Evolutionary conservation across 2,797 vertebrate genomes (phyloP), one percentile per base, ranked within the genome.

Genomic region (Margarornis squamiger): DNA sequence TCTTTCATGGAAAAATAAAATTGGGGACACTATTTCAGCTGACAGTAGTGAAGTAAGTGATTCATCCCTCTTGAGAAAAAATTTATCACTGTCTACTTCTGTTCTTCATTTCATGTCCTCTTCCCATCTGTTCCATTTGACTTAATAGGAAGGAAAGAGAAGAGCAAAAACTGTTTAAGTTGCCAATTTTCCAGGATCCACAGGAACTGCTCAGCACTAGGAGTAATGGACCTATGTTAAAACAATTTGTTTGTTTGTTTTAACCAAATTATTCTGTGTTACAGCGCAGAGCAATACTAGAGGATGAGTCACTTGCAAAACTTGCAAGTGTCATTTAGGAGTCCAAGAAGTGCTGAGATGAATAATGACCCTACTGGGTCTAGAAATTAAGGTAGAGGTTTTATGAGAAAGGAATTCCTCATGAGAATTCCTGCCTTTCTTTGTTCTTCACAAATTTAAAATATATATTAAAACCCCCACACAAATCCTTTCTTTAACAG

Each of bases 51-150:
- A 70, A 91, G 48, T 59, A 88, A 94, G 76, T 94, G 96, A 95
- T 95, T 96, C 86, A 96, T 93, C 65, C 74, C 88, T 94, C 93
- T 43, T 32, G 67, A 93, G 93, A 79, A 88, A 95, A 89, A 87
- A 92, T 12, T 62, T 79, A 86, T 92, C 83, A 75, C 77, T 85
- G 86, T 96, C 94, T 92, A 34, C 92, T 96, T 85, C 90, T 95
- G 77, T 79, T 96, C 91, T 92, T 93, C 66, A 58, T 95, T 92
- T 90, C 65, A 61, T 24, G 63, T 85, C 80, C 77, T 93, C 88
- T 80, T 94, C 71, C 95, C 94, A 94, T 95, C 88, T 95, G 93
- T 95, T 94, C 86, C 72, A 76, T 85, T 41, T 89, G 66, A 93
- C 86, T 95, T 94, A 91, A 95, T 74, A 90, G 72, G 68, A 92